phyloP scores from a whole-genome alignment of 1,140 invertebrate species.

The Chionoecetes opilio region DNA sequence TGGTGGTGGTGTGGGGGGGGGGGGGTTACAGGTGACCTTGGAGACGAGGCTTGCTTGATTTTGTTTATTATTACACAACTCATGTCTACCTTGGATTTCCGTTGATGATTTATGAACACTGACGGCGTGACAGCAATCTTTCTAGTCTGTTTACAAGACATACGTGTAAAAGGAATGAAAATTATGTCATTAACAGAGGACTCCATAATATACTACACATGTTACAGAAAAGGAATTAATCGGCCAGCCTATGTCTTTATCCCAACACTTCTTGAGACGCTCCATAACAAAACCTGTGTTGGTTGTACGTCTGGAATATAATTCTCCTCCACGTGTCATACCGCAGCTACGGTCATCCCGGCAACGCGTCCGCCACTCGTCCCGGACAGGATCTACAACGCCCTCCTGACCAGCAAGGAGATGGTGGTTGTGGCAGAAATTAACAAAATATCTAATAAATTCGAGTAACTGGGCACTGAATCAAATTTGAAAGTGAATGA shows the following conservation, averaged over 20 bases:
- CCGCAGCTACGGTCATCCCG: not conserved
- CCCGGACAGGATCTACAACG: not conserved
- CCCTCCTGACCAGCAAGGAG: not conserved
- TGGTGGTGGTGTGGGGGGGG: not conserved
- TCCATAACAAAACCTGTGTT: too few species aligned
- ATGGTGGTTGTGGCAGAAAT: not conserved
- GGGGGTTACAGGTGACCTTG: not conserved
- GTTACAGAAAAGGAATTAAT: too few species aligned
- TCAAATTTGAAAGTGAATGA: not conserved
- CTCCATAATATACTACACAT: too few species aligned
- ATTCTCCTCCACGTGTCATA: too few species aligned
- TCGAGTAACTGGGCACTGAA: conserved; percentile 15
- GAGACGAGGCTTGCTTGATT: conserved; percentile 14
- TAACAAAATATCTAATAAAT: conserved; percentile 1
- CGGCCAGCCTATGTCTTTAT: too few species aligned
- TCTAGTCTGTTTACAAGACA: not conserved
- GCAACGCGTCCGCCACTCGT: not conserved
- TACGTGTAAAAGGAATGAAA: too few species aligned
- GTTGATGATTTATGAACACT: not conserved
- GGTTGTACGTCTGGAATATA: too few species aligned
- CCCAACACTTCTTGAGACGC: too few species aligned
- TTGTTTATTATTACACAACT: not conserved
- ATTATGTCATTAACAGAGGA: too few species aligned
- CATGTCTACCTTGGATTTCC: not conserved
- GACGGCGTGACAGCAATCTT: not conserved